phyloP scores from a whole-genome alignment of 2,797 vertebrate genomes.

The Bradypus variegatus region DNA sequence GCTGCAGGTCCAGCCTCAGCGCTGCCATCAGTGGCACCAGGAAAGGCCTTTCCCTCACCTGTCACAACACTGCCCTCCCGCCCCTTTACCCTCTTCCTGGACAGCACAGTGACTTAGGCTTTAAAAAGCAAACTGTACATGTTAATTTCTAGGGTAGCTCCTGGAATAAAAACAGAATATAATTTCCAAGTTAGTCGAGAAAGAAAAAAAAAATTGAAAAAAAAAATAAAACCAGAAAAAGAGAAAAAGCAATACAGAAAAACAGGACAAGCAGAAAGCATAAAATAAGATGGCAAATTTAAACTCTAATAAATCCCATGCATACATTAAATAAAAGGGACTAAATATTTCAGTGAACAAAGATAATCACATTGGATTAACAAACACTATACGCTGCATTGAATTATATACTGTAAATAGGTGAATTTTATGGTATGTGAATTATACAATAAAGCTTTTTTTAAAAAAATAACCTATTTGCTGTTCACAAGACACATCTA shows the following conservation, averaged over 20 bases:
- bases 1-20: too few species aligned
- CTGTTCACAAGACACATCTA: not conserved
- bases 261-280: not conserved
- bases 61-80: not conserved
- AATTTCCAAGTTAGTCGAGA: not conserved
- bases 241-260: not conserved
- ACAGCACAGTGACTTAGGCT: not conserved
- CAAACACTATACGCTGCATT: not conserved
- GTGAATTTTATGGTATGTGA: not conserved
- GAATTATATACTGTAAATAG: not conserved
- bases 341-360: not conserved
- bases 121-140: not conserved
- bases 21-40: fast-evolving
- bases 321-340: not conserved
- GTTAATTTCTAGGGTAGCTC: not conserved
- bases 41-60: fast-evolving
- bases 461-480: not conserved
- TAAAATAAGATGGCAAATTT: not conserved
- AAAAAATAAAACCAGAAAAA: not conserved
- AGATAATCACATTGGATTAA: not conserved
- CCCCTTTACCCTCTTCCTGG: not conserved
- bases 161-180: not conserved
- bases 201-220: not conserved
- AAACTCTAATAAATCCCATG: not conserved
- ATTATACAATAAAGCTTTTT: not conserved